Conservation (phyloP, 2,113 vertebrate genomes). For the Dendrocopos noguchii region DNA sequence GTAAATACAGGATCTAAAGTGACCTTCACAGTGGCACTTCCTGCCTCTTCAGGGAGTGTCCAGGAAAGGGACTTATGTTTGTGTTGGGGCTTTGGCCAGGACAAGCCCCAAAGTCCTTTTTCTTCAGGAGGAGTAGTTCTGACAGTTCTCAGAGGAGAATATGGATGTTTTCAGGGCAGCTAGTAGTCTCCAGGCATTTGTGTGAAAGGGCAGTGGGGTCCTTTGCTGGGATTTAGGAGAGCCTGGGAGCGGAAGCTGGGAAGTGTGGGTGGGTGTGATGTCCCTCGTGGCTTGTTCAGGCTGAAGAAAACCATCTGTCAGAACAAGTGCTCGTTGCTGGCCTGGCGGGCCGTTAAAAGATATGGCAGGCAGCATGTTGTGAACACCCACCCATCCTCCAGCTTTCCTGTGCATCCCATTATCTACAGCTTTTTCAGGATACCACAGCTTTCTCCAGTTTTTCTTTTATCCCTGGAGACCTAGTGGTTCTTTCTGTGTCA, state of each 20-base stretch:
- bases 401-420: background rate
- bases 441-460: background rate
- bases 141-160: background rate
- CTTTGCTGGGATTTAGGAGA: background rate
- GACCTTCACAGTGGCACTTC: background rate
- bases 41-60: background rate
- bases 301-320: constrained; percentile 61
- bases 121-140: background rate
- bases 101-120: background rate
- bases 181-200: background rate
- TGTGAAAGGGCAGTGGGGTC: constrained; percentile 44
- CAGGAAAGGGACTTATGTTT: background rate
- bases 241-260: constrained; percentile 43
- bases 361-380: background rate
- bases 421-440: background rate
- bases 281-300: background rate
- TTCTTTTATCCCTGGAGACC: background rate
- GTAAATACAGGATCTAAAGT: background rate
- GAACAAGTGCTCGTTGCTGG: constrained; percentile 8
- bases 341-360: constrained; percentile 21
- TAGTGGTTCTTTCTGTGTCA: background rate
- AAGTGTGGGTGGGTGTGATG: constrained; percentile 10
- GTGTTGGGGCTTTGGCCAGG: background rate
- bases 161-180: background rate
- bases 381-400: constrained; percentile 46